phyloP scores from a whole-genome alignment of 2,113 vertebrate species.

The Myotis davidii region DNA sequence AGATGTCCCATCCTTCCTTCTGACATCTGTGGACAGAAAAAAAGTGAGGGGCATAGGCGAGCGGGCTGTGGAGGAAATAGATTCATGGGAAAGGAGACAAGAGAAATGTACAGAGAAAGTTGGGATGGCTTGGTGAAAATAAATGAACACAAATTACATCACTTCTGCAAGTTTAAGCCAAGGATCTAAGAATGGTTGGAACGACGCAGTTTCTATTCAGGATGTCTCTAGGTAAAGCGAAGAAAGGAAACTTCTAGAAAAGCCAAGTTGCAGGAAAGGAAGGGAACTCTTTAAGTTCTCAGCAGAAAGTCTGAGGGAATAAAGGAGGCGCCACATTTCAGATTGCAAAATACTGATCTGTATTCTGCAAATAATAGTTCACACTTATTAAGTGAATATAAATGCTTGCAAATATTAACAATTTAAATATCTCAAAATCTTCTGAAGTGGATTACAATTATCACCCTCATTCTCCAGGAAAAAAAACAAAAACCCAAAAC shows the following conservation, averaged over 20 bases:
- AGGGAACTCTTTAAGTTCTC: neutral
- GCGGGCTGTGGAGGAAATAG: neutral
- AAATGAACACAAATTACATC: neutral
- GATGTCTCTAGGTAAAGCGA: neutral
- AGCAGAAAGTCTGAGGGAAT: neutral
- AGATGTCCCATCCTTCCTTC: neutral
- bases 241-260: neutral
- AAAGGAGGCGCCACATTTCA: neutral
- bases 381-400: neutral
- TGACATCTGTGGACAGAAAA: neutral
- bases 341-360: neutral
- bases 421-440: neutral
- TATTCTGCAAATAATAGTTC: constrained; percentile 8
- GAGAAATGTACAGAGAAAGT: neutral
- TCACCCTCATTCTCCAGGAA: neutral
- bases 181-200: neutral
- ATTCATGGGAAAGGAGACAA: neutral
- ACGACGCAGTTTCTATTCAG: neutral
- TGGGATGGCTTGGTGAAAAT: neutral
- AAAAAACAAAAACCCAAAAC: neutral
- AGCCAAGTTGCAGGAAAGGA: neutral
- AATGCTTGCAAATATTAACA: neutral
- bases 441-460: neutral
- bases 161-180: neutral
- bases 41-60: neutral